These are phyloP conservation scores for Sphaerophoria taeniata DNA, from an alignment of 2,888 invertebrate species.

Conservation along the genomic window DNA sequence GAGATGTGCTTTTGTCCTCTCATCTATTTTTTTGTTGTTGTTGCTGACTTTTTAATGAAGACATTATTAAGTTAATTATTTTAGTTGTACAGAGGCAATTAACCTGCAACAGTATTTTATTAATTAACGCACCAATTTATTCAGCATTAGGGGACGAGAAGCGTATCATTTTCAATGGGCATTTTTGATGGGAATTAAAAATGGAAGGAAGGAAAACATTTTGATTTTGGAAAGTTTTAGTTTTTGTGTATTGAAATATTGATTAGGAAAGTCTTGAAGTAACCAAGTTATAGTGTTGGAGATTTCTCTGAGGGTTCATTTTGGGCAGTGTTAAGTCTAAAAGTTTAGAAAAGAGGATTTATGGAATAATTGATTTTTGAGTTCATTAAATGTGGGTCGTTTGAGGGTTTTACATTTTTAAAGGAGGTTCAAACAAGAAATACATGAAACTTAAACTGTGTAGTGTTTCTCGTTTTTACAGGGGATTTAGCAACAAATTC, in stretches of 20 bases:
- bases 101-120: conserved; percentile 29
- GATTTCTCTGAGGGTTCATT: too few relatives aligned
- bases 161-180: not conserved
- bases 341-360: too few relatives aligned
- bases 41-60: conserved; percentile 57
- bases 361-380: too few relatives aligned
- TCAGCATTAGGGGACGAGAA: not conserved
- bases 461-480: too few relatives aligned
- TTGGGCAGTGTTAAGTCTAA: too few relatives aligned
- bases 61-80: conserved; percentile 67
- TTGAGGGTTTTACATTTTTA: too few relatives aligned
- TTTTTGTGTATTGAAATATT: not conserved
- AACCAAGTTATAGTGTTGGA: too few relatives aligned
- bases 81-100: conserved; percentile 56
- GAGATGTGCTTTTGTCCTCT: not conserved
- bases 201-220: not conserved
- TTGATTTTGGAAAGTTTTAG: not conserved
- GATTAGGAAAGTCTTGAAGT: not conserved
- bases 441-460: too few relatives aligned
- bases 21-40: not conserved
- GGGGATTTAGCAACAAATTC: too few relatives aligned
- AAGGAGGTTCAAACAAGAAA: too few relatives aligned
- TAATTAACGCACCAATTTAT: conserved; percentile 39
- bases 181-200: conserved; percentile 4
- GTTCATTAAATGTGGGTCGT: too few relatives aligned